phyloP scores from a whole-genome alignment of 1,140 invertebrate species.

The Cotesia typhae region DNA sequence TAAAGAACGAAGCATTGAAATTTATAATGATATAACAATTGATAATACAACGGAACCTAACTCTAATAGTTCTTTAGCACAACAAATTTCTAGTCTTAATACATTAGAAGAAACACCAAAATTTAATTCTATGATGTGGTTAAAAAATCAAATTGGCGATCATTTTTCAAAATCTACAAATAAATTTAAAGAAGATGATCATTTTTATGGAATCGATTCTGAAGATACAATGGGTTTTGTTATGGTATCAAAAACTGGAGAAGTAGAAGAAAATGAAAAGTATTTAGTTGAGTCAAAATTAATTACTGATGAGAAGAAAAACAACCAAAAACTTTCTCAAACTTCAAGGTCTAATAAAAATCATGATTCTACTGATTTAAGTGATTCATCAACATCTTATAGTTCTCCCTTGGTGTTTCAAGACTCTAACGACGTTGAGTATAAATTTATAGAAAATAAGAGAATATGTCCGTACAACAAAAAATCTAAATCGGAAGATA shows the following conservation, averaged over 20 bases:
- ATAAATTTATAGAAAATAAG: constrained; percentile 38
- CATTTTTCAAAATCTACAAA: constrained; percentile 46
- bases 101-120: constrained; percentile 9
- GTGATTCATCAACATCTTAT: constrained; percentile 58
- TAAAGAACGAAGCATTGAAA: constrained; percentile 41
- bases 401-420: constrained; percentile 73
- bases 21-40: constrained; percentile 16
- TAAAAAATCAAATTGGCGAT: constrained; percentile 39
- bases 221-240: constrained; percentile 57
- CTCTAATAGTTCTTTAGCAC: background rate
- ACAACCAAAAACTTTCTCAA: constrained; percentile 25
- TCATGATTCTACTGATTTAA: constrained; percentile 60
- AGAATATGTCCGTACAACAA: constrained; percentile 35
- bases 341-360: constrained; percentile 69
- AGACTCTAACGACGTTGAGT: constrained; percentile 67
- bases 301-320: constrained; percentile 9
- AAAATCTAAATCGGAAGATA: constrained; percentile 42
- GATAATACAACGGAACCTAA: background rate
- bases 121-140: constrained; percentile 46
- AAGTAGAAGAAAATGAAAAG: constrained; percentile 41
- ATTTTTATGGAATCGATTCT: constrained; percentile 36
- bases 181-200: constrained; percentile 37
- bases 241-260: constrained; percentile 47
- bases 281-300: background rate
- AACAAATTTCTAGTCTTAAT: background rate